phyloP scores from a whole-genome alignment of 2,797 vertebrate genomes.

The Gallinago solitaria region DNA sequence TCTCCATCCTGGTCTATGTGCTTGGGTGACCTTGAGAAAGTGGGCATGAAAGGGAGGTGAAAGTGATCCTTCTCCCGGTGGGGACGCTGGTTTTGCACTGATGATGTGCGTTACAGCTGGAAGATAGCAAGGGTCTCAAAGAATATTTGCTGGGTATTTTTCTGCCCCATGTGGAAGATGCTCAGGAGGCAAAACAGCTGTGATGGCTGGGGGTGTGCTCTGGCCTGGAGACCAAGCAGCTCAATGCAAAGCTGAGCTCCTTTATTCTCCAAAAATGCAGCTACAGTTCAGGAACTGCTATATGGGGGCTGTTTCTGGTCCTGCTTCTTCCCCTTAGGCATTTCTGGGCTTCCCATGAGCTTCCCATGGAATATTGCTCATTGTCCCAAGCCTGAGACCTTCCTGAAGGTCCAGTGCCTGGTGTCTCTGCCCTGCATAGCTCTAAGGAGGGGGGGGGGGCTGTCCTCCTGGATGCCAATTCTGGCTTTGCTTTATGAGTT shows the following conservation, averaged over 20 bases:
- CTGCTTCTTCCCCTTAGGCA: background rate
- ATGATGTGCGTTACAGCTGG: background rate
- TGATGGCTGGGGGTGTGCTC: background rate
- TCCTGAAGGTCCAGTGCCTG: accelerated
- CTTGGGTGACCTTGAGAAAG: background rate
- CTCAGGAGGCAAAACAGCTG: background rate
- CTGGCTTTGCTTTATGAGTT: background rate
- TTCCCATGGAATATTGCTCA: background rate
- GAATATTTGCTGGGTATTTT: background rate
- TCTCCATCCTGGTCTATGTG: background rate
- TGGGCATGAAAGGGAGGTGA: background rate
- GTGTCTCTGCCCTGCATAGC: background rate
- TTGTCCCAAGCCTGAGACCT: background rate
- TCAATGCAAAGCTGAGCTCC: background rate
- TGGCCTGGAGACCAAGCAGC: background rate
- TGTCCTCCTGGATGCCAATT: background rate
- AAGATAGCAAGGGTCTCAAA: background rate
- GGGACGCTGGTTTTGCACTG: background rate
- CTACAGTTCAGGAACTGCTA: background rate
- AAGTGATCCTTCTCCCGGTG: background rate
- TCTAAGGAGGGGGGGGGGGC: background rate
- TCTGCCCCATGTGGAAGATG: background rate
- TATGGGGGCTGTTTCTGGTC: background rate
- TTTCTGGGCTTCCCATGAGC: background rate
- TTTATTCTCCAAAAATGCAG: background rate